These are phyloP conservation scores for Pachyrhynchus sulphureomaculatus DNA, from an alignment of 1,140 invertebrate species.

Conservation along the genomic window DNA sequence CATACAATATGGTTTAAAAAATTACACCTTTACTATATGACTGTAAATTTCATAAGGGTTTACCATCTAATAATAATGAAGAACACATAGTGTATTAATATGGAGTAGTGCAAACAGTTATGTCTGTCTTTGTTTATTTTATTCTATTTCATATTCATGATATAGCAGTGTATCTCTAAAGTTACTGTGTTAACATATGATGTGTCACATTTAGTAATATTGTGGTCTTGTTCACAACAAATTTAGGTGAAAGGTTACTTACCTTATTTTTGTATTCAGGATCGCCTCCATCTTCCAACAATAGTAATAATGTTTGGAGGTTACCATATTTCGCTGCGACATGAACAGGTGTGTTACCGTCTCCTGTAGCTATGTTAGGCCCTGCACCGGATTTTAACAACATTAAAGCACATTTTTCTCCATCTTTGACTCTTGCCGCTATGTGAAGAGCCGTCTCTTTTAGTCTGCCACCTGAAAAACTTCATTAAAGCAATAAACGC, in stretches of 20 bases:
- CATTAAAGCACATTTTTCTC: constrained; percentile 96
- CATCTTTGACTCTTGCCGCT: constrained; percentile 87
- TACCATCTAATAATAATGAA: too few relatives aligned
- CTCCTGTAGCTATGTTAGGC: constrained; percentile 88
- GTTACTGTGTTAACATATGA: too few relatives aligned
- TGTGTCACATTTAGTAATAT: too few relatives aligned
- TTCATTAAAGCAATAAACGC: neutral
- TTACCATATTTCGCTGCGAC: constrained; percentile 89
- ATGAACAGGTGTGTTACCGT: constrained; percentile 92
- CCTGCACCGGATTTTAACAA: constrained; percentile 95
- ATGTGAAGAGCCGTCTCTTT: constrained; percentile 95
- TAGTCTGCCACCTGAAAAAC: constrained; percentile 66
- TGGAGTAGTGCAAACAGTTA: too few relatives aligned
- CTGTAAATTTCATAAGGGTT: too few relatives aligned
- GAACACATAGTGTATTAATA: too few relatives aligned
- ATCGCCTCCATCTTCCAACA: constrained; percentile 90
- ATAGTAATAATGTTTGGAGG: constrained; percentile 76
- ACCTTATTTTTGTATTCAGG: constrained; percentile 89
- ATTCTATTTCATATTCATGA: too few relatives aligned
- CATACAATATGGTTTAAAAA: too few relatives aligned
- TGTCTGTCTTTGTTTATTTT: too few relatives aligned
- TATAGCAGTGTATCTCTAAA: too few relatives aligned
- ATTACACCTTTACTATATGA: too few relatives aligned
- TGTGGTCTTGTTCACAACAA: too few relatives aligned
- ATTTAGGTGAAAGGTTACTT: constrained; percentile 11